Evolutionary conservation across 2,888 invertebrate species (phyloP).

Genomic region (Pristionchus exspectatus): DNA sequence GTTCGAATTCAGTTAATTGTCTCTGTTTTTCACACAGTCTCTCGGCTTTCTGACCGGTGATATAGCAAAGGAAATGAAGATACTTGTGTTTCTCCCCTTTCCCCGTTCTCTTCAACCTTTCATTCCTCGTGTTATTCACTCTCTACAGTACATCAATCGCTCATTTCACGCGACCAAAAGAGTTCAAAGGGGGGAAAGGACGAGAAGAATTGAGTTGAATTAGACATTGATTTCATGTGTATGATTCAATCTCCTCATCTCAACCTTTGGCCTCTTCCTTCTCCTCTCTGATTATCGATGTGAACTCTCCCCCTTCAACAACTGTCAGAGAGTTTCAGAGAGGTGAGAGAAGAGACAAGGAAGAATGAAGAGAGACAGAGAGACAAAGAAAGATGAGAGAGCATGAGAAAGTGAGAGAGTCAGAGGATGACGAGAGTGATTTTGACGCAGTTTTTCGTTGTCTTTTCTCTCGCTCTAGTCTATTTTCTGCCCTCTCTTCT

Average conservation of each 20-base stretch:
- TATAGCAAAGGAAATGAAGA: too few species aligned
- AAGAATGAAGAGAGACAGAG: slow-evolving; percentile 11
- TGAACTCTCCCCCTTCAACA: slow-evolving; percentile 36
- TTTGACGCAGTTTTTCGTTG: slow-evolving; percentile 30
- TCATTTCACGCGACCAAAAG: slow-evolving; percentile 35
- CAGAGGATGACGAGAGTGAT: slow-evolving; percentile 6
- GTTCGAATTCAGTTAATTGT: too few species aligned
- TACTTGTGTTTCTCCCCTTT: background rate
- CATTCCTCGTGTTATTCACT: slow-evolving; percentile 23
- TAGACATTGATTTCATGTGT: background rate
- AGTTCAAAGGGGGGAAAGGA: background rate
- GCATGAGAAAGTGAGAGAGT: slow-evolving; percentile 37
- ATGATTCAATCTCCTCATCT: background rate
- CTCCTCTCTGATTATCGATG: background rate
- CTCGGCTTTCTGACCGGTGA: too few species aligned
- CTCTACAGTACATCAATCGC: slow-evolving; percentile 30
- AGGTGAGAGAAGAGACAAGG: slow-evolving; percentile 14
- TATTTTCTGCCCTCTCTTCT: background rate
- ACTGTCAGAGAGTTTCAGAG: slow-evolving; percentile 16
- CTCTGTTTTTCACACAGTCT: too few species aligned
- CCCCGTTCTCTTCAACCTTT: background rate
- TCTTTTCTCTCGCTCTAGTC: slow-evolving; percentile 6
- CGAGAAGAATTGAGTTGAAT: background rate
- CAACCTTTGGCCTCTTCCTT: background rate
- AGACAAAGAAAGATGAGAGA: slow-evolving; percentile 47